Percentiles rank a stretch among this genome's conserved stretches.
Conservation (phyloP, 2,888 invertebrate species). For the Argyresthia albistria region DNA sequence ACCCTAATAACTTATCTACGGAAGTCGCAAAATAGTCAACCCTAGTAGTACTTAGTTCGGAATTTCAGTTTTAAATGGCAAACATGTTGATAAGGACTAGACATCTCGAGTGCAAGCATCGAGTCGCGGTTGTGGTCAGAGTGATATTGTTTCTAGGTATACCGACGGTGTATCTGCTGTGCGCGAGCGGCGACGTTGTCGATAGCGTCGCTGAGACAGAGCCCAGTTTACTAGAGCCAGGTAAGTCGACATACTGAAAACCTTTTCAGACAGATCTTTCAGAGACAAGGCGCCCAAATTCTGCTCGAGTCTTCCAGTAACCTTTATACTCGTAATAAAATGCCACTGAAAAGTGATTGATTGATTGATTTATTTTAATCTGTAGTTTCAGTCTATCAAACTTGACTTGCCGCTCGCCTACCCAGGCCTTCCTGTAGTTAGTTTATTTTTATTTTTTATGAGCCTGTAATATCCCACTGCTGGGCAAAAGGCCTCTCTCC, state of each 20-base stretch:
- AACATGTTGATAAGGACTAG: conserved; percentile 62
- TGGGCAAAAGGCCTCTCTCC: too few relatives aligned
- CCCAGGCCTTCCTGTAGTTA: too few relatives aligned
- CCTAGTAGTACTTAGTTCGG: neutral
- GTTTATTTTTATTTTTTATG: too few relatives aligned
- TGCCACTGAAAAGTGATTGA: too few relatives aligned
- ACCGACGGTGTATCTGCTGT: conserved; percentile 35
- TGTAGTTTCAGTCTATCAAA: too few relatives aligned
- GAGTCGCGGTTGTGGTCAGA: conserved; percentile 34
- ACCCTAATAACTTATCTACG: neutral
- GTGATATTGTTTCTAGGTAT: conserved; percentile 43
- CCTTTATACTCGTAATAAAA: too few relatives aligned
- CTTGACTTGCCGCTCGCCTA: too few relatives aligned
- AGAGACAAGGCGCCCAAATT: neutral
- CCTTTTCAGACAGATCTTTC: neutral
- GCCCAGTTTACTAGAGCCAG: neutral
- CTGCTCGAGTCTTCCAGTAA: too few relatives aligned
- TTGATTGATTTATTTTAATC: too few relatives aligned
- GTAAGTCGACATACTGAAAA: neutral
- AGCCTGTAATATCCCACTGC: too few relatives aligned
- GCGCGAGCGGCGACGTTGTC: conserved; percentile 3
- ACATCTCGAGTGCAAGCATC: conserved; percentile 31
- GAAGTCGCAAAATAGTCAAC: neutral
- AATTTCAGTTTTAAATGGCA: conserved; percentile 33
- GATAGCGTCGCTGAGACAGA: neutral